These are phyloP conservation scores for Ceuthmochares aereus DNA, from an alignment of 2,113 vertebrate genomes.

Conservation along the genomic window DNA sequence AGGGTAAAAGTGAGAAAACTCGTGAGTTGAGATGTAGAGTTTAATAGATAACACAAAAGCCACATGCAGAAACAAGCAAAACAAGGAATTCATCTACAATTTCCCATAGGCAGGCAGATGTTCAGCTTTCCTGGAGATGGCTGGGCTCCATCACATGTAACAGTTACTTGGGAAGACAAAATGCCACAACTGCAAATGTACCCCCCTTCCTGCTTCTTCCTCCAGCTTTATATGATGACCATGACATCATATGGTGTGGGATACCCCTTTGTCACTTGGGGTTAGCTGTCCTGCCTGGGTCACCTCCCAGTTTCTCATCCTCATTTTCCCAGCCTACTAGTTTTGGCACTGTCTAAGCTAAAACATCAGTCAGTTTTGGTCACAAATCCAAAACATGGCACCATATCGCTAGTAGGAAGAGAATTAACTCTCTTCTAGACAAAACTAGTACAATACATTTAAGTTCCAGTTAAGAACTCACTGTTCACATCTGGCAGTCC, in stretches of 20 bases:
- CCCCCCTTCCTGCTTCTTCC: not conserved
- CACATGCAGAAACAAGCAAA: accelerated
- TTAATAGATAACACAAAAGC: not conserved
- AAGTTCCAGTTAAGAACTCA: not conserved
- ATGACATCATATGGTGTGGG: accelerated
- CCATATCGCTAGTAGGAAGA: not conserved
- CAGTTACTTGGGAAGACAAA: not conserved
- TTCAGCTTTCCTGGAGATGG: not conserved
- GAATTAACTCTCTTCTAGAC: not conserved
- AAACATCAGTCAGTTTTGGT: not conserved
- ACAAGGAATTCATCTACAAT: not conserved
- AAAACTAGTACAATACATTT: not conserved
- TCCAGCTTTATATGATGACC: not conserved
- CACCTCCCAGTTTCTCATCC: not conserved
- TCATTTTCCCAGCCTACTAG: not conserved
- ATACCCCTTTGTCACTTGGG: not conserved
- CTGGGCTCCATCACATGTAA: accelerated
- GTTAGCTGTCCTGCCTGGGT: not conserved
- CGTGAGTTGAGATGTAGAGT: not conserved
- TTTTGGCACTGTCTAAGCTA: not conserved
- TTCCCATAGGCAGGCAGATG: not conserved
- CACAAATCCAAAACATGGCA: not conserved
- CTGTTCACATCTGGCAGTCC: not conserved
- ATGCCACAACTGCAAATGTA: accelerated
- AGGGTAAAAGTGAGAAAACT: not conserved